Evolutionary conservation across 1,140 invertebrate species (phyloP).

Genomic region (Drosophila quadrilineata): DNA sequence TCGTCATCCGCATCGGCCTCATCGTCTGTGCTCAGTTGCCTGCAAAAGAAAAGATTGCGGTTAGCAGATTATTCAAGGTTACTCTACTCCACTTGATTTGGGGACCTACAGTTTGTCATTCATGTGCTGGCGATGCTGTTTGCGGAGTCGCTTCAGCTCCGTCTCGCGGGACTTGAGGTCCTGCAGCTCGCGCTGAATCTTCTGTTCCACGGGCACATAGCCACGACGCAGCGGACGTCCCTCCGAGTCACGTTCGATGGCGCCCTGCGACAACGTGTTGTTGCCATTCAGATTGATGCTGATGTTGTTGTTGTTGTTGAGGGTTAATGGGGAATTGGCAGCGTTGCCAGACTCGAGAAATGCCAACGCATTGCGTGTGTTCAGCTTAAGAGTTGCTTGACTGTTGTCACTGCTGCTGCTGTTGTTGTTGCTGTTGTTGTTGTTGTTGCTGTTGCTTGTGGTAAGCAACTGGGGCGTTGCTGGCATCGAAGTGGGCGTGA

Average conservation of each 20-base stretch:
- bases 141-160: conserved; percentile 86
- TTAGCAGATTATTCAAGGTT: background rate
- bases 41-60: background rate
- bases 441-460: conserved; percentile 4
- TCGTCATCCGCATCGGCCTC: conserved; percentile 53
- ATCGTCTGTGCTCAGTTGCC: conserved; percentile 60
- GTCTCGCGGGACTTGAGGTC: conserved; percentile 89
- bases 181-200: conserved; percentile 89
- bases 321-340: conserved; percentile 23
- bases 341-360: conserved; percentile 46
- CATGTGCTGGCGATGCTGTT: conserved; percentile 80
- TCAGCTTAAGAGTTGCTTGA: conserved; percentile 45
- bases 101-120: conserved; percentile 81
- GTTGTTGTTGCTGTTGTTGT: background rate
- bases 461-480: conserved; percentile 6
- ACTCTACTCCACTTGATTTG: no score
- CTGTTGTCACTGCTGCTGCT: background rate
- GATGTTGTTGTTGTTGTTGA: conserved; percentile 16
- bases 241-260: conserved; percentile 82
- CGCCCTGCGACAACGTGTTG: conserved; percentile 69
- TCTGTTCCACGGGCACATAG: conserved; percentile 88
- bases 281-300: background rate
- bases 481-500: conserved; percentile 13
- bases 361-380: conserved; percentile 54
- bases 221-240: conserved; percentile 85